A percentile compares a stretch with the other conserved stretches of the same genome.
phyloP scores from a whole-genome alignment of 2,113 vertebrate species.

The Sarotherodon lohbergeri region DNA sequence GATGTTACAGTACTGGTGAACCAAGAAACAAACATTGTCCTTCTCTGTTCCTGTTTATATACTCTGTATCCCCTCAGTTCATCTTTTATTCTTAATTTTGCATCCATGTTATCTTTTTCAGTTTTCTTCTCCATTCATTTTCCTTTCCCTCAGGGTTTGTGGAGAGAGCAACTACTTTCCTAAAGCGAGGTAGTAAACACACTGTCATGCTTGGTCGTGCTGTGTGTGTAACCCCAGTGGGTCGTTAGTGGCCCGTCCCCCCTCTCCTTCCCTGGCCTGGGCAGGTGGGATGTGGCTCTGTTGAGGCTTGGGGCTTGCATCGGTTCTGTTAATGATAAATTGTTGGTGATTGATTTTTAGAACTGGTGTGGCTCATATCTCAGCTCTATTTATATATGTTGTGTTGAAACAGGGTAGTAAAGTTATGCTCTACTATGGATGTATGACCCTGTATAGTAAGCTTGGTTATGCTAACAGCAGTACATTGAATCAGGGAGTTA shows the following conservation, averaged over 20 bases:
- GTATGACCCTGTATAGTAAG: not conserved
- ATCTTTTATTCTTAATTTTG: constrained; percentile 25
- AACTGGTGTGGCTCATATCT: not conserved
- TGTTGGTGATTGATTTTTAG: not conserved
- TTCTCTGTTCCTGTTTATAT: not conserved
- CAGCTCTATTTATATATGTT: not conserved
- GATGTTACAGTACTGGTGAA: not conserved
- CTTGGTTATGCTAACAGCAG: not conserved
- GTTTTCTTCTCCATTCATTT: constrained; percentile 73
- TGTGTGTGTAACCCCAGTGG: constrained; percentile 60
- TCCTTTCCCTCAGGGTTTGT: constrained; percentile 84
- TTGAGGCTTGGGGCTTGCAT: constrained; percentile 26
- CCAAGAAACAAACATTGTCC: not conserved
- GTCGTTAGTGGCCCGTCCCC: constrained; percentile 1
- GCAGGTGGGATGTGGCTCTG: constrained; percentile 44
- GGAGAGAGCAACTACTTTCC: constrained; percentile 84
- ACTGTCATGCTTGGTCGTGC: constrained; percentile 66
- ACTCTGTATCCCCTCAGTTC: constrained; percentile 1
- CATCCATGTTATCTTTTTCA: constrained; percentile 50
- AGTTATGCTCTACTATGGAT: not conserved
- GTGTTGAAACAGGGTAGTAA: not conserved
- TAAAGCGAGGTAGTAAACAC: constrained; percentile 88
- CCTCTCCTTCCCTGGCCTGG: not conserved
- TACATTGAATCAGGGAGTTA: not conserved
- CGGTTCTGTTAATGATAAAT: not conserved